Base-by-base conservation (phyloP, 2,113 vertebrate genomes). In the Pygoscelis adeliae region DNA sequence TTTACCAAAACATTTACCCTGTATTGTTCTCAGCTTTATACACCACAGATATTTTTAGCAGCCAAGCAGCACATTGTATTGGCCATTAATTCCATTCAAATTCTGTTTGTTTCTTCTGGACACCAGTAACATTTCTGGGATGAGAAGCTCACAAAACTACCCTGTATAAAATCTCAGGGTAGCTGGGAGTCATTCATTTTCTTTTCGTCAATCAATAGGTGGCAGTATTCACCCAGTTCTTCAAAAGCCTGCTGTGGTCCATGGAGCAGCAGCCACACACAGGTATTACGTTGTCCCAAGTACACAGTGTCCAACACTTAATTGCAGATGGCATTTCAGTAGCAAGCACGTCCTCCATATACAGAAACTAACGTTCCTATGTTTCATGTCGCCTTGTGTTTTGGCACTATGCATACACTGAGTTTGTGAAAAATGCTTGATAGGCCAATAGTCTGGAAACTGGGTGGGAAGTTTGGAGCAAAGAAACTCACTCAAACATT, bases 141-240 rank as follows among this genome's bases (percentile, higher is more conserved):
- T 2, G 72, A 61, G 74, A 17, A 61, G 55, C 53, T 69, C 30
- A 4, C 38, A 13, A 15, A n/a, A 40, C 79, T 15, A 53, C 11
- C 59, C 42, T 1, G 23, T 32, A 12, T 0, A 1, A 13, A 34
- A 10, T 6, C 44, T 11, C 15, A 10, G 53, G 34, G 82, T 4
- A 55, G 30, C 55, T 22, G 52, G 66, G 56, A 72, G 72, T 20
- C 27, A 7, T 11, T 86, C 15, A 4, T 36, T 85, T 83, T 77
- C 76, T 10, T 66, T 6, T 65, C 38, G 89, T 89, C 84, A 97
- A 97, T 97, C 98, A 95, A 98, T 98, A 98, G 98, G 83, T 98
- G 98, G 97, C 98, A 98, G 94, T 95, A 86, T 97, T 87, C 97
- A 59, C 97, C 87, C 96, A 87, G 96, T 4, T 96, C 97, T 98